A percentile compares a stretch with the other conserved stretches of the same genome.
Conservation (phyloP, 2,888 invertebrate genomes). For the Tenthredo scrophulariae region DNA sequence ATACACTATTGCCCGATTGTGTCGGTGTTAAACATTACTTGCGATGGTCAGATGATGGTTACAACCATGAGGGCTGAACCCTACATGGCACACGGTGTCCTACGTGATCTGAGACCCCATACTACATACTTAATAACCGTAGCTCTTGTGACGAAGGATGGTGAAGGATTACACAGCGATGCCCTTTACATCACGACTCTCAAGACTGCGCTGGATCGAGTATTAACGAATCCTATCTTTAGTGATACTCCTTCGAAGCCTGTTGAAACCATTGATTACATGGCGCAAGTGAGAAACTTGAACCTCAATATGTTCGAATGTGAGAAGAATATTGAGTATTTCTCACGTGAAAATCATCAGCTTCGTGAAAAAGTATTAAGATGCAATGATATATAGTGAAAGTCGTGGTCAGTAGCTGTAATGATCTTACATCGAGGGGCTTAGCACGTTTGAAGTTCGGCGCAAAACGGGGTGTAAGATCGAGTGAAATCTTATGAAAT, state of each 20-base stretch:
- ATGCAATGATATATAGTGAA: background rate
- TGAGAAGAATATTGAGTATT: background rate
- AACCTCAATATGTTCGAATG: background rate
- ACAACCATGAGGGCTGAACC: constrained; percentile 79
- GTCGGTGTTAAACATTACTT: constrained; percentile 80
- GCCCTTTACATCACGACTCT: constrained; percentile 84
- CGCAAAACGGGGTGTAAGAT: too few relatives aligned
- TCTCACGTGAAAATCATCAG: background rate
- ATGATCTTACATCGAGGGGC: background rate
- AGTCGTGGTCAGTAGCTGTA: background rate
- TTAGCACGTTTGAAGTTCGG: too few relatives aligned
- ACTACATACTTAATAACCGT: constrained; percentile 87
- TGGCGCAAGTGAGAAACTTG: background rate
- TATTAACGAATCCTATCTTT: background rate
- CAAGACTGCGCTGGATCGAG: constrained; percentile 80
- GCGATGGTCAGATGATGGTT: constrained; percentile 79
- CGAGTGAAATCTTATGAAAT: background rate
- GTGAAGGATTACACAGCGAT: constrained; percentile 82
- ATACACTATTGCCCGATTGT: constrained; percentile 87
- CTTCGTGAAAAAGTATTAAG: background rate
- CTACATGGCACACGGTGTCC: constrained; percentile 80
- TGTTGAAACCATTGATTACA: too few relatives aligned
- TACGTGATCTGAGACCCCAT: constrained; percentile 86
- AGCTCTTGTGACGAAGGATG: constrained; percentile 82
- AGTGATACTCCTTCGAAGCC: background rate